A percentile compares a stretch with the other conserved stretches of the same genome.
phyloP scores from a whole-genome alignment of 35 echinoderm and acorn worm species.

The Acanthaster planci region DNA sequence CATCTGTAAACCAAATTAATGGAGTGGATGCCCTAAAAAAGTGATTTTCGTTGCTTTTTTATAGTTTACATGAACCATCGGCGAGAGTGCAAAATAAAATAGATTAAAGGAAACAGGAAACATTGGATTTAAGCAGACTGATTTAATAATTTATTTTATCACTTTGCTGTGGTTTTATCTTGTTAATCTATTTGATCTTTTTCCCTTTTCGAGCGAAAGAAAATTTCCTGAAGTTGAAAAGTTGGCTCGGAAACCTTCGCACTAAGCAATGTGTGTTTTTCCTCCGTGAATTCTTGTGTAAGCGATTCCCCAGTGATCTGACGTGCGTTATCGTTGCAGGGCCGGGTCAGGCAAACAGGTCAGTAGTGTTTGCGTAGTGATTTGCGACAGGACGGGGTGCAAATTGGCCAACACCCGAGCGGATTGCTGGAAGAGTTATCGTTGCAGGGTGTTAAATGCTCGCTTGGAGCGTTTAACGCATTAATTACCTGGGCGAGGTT shows the following conservation, averaged over 20 bases:
- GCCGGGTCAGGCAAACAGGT: background rate
- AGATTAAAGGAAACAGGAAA: background rate
- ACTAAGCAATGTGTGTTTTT: background rate
- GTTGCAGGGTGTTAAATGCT: conserved; percentile 28
- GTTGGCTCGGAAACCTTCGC: background rate
- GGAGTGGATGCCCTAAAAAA: too few relatives aligned
- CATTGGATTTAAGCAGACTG: background rate
- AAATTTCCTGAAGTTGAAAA: background rate
- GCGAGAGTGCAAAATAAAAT: conserved; percentile 17
- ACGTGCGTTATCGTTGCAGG: background rate
- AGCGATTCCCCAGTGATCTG: background rate
- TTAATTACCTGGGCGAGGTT: conserved; percentile 25
- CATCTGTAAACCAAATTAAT: too few relatives aligned
- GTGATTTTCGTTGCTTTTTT: too few relatives aligned
- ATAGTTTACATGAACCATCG: too few relatives aligned
- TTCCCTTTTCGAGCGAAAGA: background rate
- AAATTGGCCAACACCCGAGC: conserved; percentile 8
- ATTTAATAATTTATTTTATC: background rate
- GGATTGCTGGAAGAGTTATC: conserved; percentile 1
- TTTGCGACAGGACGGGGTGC: conserved; percentile 29
- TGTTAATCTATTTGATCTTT: background rate
- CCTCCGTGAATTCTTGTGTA: background rate
- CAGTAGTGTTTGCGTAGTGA: conserved; percentile 20
- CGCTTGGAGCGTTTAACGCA: conserved; percentile 13
- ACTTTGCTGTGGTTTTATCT: background rate